Evolutionary conservation across 2,113 vertebrate genomes (phyloP).

Genomic region (Sapajus apella): DNA sequence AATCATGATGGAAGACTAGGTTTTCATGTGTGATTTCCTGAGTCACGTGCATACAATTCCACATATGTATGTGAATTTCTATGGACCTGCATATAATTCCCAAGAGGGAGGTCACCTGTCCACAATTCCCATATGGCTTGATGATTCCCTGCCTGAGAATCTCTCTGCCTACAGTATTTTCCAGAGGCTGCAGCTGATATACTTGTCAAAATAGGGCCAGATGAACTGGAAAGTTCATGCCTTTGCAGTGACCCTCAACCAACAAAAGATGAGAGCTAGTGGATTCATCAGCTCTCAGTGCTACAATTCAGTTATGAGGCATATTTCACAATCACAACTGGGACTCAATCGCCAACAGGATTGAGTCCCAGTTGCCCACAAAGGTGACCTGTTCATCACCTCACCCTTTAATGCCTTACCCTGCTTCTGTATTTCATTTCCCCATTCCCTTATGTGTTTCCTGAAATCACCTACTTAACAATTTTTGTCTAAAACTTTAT

Average conservation of each 20-base stretch:
- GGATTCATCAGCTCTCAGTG: not conserved
- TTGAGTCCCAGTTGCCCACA: fast-evolving
- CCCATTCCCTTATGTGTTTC: not conserved
- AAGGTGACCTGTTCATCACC: not conserved
- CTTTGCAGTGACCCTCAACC: not conserved
- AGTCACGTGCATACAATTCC: not conserved
- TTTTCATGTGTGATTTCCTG: not conserved
- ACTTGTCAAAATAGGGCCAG: not conserved
- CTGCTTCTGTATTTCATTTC: not conserved
- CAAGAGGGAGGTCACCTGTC: not conserved
- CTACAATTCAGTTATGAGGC: not conserved
- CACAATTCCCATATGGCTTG: not conserved
- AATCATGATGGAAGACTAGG: not conserved
- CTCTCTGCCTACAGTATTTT: not conserved
- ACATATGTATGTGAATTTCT: not conserved
- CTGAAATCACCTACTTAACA: not conserved
- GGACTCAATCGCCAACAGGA: not conserved
- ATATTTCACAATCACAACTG: not conserved
- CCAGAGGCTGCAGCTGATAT: not conserved
- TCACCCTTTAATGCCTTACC: not conserved
- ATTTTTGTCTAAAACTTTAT: not conserved
- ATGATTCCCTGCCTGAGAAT: not conserved
- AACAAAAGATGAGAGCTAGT: not conserved
- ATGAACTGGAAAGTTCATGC: not conserved
- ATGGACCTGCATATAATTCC: not conserved